Conservation (phyloP, 2,113 vertebrate species). For the Okapia johnstoni region DNA sequence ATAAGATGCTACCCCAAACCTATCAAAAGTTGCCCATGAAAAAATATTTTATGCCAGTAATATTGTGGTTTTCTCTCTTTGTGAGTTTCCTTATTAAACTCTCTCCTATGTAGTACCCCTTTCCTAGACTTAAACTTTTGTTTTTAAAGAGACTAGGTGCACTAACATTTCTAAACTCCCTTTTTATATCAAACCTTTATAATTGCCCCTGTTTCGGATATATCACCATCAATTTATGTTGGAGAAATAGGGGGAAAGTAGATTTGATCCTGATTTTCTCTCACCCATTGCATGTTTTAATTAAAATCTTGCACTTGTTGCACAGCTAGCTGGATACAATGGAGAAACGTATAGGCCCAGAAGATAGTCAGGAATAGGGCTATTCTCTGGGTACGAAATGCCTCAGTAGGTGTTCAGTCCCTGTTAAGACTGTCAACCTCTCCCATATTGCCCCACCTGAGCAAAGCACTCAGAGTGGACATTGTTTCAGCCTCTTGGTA, state of each 20-base stretch:
- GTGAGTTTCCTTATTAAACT: neutral
- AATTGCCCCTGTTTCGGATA: neutral
- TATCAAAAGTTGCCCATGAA: neutral
- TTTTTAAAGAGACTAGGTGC: neutral
- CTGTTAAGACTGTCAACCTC: neutral
- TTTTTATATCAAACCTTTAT: neutral
- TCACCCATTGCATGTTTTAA: neutral
- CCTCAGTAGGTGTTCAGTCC: neutral
- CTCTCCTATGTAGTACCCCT: neutral
- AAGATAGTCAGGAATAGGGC: neutral
- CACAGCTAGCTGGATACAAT: neutral
- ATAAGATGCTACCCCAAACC: neutral
- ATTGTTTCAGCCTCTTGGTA: neutral
- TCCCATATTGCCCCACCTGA: neutral
- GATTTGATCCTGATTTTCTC: slow-evolving; percentile 12
- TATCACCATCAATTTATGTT: neutral
- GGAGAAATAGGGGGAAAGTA: neutral
- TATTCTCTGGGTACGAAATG: neutral
- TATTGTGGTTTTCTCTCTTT: neutral
- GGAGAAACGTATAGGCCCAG: neutral
- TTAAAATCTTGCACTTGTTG: neutral
- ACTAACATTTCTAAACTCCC: neutral
- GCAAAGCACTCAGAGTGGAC: neutral
- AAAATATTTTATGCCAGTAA: neutral
- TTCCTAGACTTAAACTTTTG: neutral